Evolutionary conservation across 2,113 vertebrate genomes (phyloP).

Genomic region (Vulpes ferrilata): DNA sequence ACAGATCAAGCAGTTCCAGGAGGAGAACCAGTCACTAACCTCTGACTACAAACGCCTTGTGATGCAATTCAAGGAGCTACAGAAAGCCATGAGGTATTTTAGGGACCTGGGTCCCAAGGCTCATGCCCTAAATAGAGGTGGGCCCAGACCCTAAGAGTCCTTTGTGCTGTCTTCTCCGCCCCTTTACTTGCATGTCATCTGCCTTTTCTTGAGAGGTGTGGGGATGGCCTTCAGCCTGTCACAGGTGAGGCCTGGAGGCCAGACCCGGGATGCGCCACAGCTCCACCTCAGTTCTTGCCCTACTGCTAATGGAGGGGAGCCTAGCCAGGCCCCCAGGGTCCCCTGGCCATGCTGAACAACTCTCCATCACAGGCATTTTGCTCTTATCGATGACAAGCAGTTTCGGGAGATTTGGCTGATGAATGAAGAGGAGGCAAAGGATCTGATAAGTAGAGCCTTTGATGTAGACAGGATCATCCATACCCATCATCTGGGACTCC

Average conservation of each 20-base stretch:
- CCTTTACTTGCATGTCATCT: not conserved
- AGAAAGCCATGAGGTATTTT: constrained; percentile 90
- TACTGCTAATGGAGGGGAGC: not conserved
- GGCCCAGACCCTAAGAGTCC: not conserved
- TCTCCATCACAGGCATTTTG: constrained; percentile 87
- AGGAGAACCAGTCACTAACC: constrained; percentile 85
- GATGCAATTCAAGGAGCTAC: constrained; percentile 87
- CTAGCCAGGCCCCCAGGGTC: not conserved
- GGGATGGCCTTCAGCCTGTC: not conserved
- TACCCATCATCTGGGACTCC: constrained; percentile 89
- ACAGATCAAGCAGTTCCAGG: constrained; percentile 86
- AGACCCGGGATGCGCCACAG: not conserved
- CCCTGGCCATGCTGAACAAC: accelerated
- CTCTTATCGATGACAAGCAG: constrained; percentile 76
- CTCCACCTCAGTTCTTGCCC: not conserved
- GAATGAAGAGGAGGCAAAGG: constrained; percentile 92
- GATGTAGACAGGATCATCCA: constrained; percentile 88
- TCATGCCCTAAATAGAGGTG: not conserved
- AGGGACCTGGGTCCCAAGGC: not conserved
- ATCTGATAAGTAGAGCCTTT: constrained; percentile 85
- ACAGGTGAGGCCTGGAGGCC: not conserved
- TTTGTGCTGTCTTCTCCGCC: not conserved
- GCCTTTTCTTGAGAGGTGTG: not conserved
- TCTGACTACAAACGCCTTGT: constrained; percentile 83
- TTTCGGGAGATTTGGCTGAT: constrained; percentile 92